Percentiles rank a stretch among this genome's conserved stretches.
phyloP scores from a whole-genome alignment of 1,140 invertebrate genomes.

The Vanessa tameamea region DNA sequence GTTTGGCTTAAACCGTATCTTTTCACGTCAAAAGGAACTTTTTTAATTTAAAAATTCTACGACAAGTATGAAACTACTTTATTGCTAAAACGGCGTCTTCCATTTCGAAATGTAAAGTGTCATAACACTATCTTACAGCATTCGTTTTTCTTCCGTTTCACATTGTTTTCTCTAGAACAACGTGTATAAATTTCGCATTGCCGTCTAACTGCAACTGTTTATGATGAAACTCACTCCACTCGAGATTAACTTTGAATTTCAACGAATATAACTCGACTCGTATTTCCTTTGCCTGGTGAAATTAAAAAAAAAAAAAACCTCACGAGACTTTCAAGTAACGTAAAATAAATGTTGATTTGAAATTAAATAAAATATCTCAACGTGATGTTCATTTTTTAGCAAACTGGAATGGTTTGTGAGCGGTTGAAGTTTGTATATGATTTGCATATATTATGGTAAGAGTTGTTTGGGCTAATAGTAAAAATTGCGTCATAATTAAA shows the following conservation, averaged over 20 bases:
- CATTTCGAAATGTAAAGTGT: conserved; percentile 12
- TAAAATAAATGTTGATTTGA: too few species aligned
- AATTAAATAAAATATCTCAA: too few species aligned
- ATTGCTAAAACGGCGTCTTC: background rate
- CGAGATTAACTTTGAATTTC: conserved; percentile 38
- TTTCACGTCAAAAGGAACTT: background rate
- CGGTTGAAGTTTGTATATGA: too few species aligned
- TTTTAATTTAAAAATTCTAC: background rate
- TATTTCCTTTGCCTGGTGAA: background rate
- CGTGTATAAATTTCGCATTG: conserved; percentile 36
- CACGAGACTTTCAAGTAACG: too few species aligned
- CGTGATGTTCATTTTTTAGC: too few species aligned
- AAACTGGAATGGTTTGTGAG: too few species aligned
- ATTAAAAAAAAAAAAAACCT: background rate
- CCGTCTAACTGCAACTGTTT: conserved; percentile 33
- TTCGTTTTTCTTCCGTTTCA: conserved; percentile 10
- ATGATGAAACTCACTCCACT: conserved; percentile 31
- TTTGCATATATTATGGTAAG: too few species aligned
- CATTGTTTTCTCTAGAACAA: conserved; percentile 30
- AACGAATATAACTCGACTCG: conserved; percentile 23
- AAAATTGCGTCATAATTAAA: too few species aligned
- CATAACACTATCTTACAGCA: conserved; percentile 10
- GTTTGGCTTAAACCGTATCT: too few species aligned
- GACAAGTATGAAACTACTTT: background rate
- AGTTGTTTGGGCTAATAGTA: too few species aligned